Evolutionary conservation across 2,113 vertebrate species (phyloP).

Genomic region (Suncus etruscus): DNA sequence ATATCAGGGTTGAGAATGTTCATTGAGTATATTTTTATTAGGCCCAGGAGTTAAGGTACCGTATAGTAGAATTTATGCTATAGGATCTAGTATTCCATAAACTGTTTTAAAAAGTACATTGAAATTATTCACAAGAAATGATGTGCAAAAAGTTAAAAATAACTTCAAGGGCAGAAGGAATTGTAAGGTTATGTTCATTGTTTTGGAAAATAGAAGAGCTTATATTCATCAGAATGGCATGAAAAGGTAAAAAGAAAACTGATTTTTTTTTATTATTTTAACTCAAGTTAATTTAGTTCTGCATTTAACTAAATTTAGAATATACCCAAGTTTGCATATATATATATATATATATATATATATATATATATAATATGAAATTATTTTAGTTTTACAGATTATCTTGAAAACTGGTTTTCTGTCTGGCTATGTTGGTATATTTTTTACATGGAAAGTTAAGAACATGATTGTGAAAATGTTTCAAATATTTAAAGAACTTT

Average conservation of each 20-base stretch:
- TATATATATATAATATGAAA: neutral
- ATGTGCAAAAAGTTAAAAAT: neutral
- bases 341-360: neutral
- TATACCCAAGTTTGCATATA: neutral
- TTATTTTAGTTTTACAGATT: neutral
- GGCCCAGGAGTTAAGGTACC: neutral
- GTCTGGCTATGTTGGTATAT: neutral
- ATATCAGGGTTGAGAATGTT: neutral
- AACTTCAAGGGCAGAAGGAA: neutral
- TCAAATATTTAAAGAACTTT: neutral
- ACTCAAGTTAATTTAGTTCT: neutral
- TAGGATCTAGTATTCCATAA: neutral
- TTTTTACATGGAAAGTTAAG: neutral
- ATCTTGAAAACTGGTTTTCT: neutral
- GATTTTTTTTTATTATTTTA: neutral
- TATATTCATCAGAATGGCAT: too few species aligned
- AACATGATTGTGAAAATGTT: neutral
- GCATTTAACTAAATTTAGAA: conserved; percentile 21
- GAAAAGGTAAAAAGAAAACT: too few species aligned
- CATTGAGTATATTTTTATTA: neutral
- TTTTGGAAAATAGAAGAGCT: neutral
- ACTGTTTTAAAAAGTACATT: neutral
- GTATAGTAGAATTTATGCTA: neutral
- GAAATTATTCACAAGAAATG: neutral
- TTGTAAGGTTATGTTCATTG: neutral